Percentiles rank a stretch among this genome's conserved stretches.
phyloP scores from a whole-genome alignment of 2,888 invertebrate genomes.

The Cephus runcator region DNA sequence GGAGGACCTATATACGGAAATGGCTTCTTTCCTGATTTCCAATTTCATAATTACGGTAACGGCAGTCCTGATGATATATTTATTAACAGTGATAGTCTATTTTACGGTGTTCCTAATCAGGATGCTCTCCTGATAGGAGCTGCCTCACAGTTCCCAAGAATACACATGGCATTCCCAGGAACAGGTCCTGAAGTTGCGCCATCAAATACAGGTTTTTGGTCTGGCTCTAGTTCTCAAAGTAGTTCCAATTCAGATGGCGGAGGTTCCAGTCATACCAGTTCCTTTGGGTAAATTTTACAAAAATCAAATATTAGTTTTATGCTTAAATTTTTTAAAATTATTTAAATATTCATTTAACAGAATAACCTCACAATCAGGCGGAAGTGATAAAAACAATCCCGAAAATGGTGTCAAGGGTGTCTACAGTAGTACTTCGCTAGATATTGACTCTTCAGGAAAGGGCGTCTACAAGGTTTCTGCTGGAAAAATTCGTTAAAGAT shows the following conservation, averaged over 20 bases:
- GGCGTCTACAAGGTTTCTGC: not conserved
- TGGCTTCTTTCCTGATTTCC: not conserved
- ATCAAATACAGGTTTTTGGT: not conserved
- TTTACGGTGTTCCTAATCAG: not conserved
- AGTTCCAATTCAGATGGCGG: not conserved
- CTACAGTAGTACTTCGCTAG: not conserved
- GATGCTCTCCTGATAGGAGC: not conserved
- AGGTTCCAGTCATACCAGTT: not conserved
- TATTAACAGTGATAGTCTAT: not conserved
- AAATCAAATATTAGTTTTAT: not conserved
- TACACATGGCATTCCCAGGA: not conserved
- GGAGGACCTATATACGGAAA: not conserved
- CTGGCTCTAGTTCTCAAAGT: not conserved
- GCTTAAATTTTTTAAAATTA: not conserved
- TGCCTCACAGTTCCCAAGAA: not conserved
- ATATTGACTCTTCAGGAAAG: slow-evolving; percentile 1
- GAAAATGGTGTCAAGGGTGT: not conserved
- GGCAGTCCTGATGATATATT: not conserved
- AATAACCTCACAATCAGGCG: not conserved
- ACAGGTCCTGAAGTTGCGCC: not conserved
- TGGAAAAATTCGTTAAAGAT: not conserved
- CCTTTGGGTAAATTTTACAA: not conserved
- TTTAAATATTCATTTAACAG: not conserved
- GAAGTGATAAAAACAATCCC: not conserved
- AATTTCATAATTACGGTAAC: not conserved